phyloP scores from a whole-genome alignment of 2,797 vertebrate species.

The Salmo trutta region DNA sequence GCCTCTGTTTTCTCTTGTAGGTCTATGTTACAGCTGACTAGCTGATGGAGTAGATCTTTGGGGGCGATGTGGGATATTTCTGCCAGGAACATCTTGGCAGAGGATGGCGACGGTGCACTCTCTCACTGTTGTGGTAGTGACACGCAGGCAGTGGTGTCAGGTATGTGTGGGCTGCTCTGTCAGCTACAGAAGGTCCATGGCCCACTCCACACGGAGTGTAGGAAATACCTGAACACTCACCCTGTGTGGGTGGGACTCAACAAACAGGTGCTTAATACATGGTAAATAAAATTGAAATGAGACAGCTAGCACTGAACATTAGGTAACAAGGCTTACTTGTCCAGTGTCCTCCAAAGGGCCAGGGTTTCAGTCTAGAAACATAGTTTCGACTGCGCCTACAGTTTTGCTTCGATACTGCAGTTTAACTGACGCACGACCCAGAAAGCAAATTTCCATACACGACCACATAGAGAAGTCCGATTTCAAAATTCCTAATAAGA shows the following conservation, averaged over 20 bases:
- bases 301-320: slow-evolving; percentile 12
- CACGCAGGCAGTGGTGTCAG: slow-evolving; percentile 60
- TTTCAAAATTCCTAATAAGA: too few relatives aligned
- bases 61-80: slow-evolving; percentile 40
- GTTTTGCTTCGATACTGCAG: too few relatives aligned
- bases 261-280: slow-evolving; percentile 52
- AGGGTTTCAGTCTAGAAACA: too few relatives aligned
- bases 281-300: slow-evolving; percentile 49
- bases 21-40: slow-evolving; percentile 26
- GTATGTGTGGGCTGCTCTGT: slow-evolving; percentile 64
- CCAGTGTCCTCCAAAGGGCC: not conserved
- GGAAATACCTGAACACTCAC: slow-evolving; percentile 40
- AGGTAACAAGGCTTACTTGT: not conserved
- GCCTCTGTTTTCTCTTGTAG: not conserved
- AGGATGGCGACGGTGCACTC: slow-evolving; percentile 55
- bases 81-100: slow-evolving; percentile 48
- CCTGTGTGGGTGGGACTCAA: slow-evolving; percentile 49
- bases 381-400: too few relatives aligned
- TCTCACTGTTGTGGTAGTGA: slow-evolving; percentile 47
- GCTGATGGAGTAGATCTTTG: not conserved
- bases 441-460: too few relatives aligned
- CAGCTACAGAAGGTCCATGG: slow-evolving; percentile 52
- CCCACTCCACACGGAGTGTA: slow-evolving; percentile 49
- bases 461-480: too few relatives aligned
- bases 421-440: too few relatives aligned